A percentile compares a stretch with the other conserved stretches of the same genome.
Evolutionary conservation across 2,113 vertebrate species (phyloP).

Genomic region (Sapajus apella): DNA sequence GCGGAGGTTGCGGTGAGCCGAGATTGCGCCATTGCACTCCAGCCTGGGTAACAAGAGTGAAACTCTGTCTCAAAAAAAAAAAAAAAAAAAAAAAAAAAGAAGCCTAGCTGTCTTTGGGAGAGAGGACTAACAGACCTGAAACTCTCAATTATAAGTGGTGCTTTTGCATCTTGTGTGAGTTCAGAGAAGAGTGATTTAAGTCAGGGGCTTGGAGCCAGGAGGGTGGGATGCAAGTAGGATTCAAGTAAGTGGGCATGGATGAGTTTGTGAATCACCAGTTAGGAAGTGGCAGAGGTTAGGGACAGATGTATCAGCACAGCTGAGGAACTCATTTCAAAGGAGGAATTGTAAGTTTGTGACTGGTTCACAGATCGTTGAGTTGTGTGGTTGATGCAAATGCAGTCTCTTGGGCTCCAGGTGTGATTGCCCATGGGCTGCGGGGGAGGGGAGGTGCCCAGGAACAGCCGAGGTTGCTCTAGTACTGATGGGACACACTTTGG

Average conservation of each 20-base stretch:
- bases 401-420: not conserved
- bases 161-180: not conserved
- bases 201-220: not conserved
- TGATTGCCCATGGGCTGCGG: not conserved
- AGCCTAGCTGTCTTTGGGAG: not conserved
- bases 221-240: not conserved
- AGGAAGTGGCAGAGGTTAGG: not conserved
- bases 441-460: not conserved
- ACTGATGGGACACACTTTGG: not conserved
- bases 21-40: too few species aligned
- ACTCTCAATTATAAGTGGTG: not conserved
- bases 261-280: not conserved
- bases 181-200: not conserved
- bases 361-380: not conserved
- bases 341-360: not conserved
- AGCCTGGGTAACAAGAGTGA: too few species aligned
- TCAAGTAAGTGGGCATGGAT: not conserved
- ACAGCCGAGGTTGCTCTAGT: not conserved
- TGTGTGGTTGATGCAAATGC: not conserved
- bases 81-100: not conserved
- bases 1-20: too few species aligned
- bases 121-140: not conserved
- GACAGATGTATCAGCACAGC: not conserved
- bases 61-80: too few species aligned
- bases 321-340: not conserved